Evolutionary conservation across 1,140 invertebrate genomes (phyloP).

Genomic region (Zaprionus kolodkinae): DNA sequence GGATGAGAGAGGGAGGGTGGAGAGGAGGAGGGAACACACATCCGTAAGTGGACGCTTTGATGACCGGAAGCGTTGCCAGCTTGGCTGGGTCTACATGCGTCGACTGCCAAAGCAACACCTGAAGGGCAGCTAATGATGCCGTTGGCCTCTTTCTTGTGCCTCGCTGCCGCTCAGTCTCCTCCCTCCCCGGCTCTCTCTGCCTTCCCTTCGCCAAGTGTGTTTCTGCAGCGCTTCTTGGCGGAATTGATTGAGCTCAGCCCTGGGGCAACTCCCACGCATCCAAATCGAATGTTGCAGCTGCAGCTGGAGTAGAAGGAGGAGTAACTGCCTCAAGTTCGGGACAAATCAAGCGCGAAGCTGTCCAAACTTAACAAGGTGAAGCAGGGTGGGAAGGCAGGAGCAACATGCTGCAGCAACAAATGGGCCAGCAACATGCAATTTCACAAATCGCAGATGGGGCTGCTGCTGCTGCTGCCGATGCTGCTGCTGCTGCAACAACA

Average conservation of each 20-base stretch:
- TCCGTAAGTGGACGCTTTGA: constrained; percentile 74
- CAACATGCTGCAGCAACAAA: constrained; percentile 29
- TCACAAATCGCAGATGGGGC: constrained; percentile 65
- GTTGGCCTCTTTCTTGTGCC: constrained; percentile 30
- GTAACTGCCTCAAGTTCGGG: constrained; percentile 53
- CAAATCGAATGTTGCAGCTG: constrained; percentile 57
- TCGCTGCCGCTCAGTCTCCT: neutral
- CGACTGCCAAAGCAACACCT: constrained; percentile 61
- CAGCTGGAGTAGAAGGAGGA: constrained; percentile 24
- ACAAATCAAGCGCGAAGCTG: constrained; percentile 77
- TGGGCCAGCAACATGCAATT: constrained; percentile 65
- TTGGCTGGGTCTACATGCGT: constrained; percentile 60
- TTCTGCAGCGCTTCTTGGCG: constrained; percentile 37
- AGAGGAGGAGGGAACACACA: constrained; percentile 35
- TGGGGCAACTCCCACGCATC: constrained; percentile 53
- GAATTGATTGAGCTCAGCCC: constrained; percentile 59
- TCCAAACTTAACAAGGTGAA: constrained; percentile 53
- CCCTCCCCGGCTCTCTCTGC: neutral
- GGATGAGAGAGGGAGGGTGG: too few relatives aligned
- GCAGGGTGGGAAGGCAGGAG: neutral
- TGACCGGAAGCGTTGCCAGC: constrained; percentile 71
- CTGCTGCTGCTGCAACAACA: constrained; percentile 38
- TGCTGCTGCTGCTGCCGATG: constrained; percentile 32
- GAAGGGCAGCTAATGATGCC: constrained; percentile 45
- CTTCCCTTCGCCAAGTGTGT: too few relatives aligned